Evolutionary conservation across 1,140 invertebrate species (phyloP).

Genomic region (Papilio polytes): DNA sequence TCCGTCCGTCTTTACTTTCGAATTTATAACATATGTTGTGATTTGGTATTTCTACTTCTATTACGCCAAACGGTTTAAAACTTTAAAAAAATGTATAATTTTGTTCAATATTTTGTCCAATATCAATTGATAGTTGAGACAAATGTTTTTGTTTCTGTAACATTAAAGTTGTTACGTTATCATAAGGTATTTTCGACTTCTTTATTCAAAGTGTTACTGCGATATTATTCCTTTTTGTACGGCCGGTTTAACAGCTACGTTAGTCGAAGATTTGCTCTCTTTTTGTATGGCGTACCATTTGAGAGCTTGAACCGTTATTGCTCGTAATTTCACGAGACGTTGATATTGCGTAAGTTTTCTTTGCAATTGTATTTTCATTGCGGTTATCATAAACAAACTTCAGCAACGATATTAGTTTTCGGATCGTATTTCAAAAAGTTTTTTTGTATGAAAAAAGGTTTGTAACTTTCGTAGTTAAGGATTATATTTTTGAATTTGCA

Average conservation of each 20-base stretch:
- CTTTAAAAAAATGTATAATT: no score
- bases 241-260: conserved; percentile 27
- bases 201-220: conserved; percentile 21
- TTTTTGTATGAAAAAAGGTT: no score
- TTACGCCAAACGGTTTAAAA: no score
- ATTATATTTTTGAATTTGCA: no score
- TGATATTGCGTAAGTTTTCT: conserved; percentile 40
- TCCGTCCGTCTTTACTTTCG: no score
- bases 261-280: conserved; percentile 10
- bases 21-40: no score
- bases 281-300: conserved; percentile 23
- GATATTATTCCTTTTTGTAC: conserved; percentile 11
- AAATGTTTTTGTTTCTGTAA: neutral
- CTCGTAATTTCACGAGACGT: conserved; percentile 31
- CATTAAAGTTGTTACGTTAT: neutral
- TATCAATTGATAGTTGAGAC: no score
- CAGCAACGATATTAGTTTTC: conserved; percentile 32
- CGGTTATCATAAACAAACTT: conserved; percentile 35
- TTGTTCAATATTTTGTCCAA: no score
- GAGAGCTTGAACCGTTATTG: conserved; percentile 33
- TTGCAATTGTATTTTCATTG: conserved; percentile 27
- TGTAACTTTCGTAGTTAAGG: no score
- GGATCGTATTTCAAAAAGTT: neutral
- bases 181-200: neutral
- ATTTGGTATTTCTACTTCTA: no score